Evolutionary conservation across 2,888 invertebrate genomes (phyloP).

Genomic region (Flabesymbios commensalis): DNA sequence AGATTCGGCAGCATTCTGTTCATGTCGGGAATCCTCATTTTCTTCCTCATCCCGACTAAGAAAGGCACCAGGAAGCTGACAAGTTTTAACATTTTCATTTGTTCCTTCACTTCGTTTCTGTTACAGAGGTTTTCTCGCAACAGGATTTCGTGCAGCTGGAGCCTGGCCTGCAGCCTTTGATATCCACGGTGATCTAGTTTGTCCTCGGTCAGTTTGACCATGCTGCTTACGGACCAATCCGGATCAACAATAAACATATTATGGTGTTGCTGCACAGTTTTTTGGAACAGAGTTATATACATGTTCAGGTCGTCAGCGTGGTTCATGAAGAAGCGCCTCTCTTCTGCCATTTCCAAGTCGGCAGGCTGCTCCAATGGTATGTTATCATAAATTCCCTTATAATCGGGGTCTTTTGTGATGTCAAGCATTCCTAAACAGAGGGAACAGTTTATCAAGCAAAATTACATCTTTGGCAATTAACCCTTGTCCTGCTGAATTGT

Average conservation of each 20-base stretch:
- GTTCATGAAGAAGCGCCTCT: slow-evolving; percentile 54
- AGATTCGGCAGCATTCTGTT: slow-evolving; percentile 47
- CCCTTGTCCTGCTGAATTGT: too few relatives aligned
- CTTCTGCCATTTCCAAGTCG: slow-evolving; percentile 51
- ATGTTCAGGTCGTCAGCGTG: slow-evolving; percentile 48
- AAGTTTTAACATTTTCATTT: slow-evolving; percentile 54
- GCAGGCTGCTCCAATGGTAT: slow-evolving; percentile 47
- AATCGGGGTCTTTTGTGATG: slow-evolving; percentile 56
- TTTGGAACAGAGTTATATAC: slow-evolving; percentile 53
- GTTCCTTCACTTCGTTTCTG: slow-evolving; percentile 48
- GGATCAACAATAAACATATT: slow-evolving; percentile 54
- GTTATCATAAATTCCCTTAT: slow-evolving; percentile 43
- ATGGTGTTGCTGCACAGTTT: slow-evolving; percentile 43
- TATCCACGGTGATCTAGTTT: slow-evolving; percentile 52
- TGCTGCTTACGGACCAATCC: slow-evolving; percentile 48
- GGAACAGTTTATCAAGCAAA: too few relatives aligned
- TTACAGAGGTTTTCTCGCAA: slow-evolving; percentile 49
- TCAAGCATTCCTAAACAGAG: slow-evolving; percentile 55
- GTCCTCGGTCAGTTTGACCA: slow-evolving; percentile 50
- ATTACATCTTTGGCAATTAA: too few relatives aligned
- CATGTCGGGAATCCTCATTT: slow-evolving; percentile 60
- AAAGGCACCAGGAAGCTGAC: slow-evolving; percentile 58
- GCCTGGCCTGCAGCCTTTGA: slow-evolving; percentile 54
- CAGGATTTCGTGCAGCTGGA: slow-evolving; percentile 56
- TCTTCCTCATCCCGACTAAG: slow-evolving; percentile 56